These are phyloP conservation scores for Larimichthys polyactis DNA, from an alignment of 2,113 vertebrate species.

Conservation along the genomic window DNA sequence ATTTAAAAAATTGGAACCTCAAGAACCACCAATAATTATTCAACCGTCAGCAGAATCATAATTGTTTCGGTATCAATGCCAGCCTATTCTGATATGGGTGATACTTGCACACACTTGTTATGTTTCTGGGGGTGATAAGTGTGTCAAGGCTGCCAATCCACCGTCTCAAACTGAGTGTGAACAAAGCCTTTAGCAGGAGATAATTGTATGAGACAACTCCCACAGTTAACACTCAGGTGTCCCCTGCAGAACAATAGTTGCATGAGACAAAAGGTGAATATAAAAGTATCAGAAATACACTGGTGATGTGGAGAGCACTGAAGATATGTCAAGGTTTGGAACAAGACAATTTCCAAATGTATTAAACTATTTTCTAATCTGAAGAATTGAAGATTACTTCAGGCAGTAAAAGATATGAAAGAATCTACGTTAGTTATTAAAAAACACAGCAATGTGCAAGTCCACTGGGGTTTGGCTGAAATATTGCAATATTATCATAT, in stretches of 20 bases:
- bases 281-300: background rate
- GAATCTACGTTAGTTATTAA: slow-evolving; percentile 8
- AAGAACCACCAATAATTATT: no score
- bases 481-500: slow-evolving; percentile 2
- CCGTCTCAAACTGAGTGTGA: background rate
- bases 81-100: background rate
- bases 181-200: slow-evolving; percentile 4
- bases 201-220: background rate
- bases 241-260: background rate
- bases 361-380: slow-evolving; percentile 1
- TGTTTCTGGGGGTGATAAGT: background rate
- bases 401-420: slow-evolving; percentile 26
- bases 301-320: background rate
- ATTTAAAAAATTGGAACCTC: background rate
- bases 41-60: background rate
- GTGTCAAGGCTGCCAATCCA: background rate
- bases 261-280: background rate
- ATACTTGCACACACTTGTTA: background rate
- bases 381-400: slow-evolving; percentile 20
- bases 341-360: slow-evolving; percentile 30
- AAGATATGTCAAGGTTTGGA: background rate
- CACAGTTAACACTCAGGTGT: background rate
- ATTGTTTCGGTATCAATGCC: background rate
- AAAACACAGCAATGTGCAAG: background rate
- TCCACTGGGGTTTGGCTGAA: slow-evolving; percentile 1